Conservation (phyloP, 2,113 vertebrate genomes). For the Salvelinus fontinalis region DNA sequence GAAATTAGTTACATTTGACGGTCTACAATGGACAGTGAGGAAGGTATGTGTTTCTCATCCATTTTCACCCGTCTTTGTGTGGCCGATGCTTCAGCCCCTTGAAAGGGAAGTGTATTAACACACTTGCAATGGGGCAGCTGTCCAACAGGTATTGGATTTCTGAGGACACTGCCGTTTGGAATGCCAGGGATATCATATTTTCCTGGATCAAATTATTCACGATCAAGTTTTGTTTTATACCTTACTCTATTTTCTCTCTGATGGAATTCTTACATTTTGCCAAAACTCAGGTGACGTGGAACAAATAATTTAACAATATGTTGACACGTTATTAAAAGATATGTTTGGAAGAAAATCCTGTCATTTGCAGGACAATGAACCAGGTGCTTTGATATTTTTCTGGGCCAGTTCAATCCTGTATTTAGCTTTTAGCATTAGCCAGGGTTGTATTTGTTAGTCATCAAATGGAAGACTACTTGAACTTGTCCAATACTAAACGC, state of each 20-base stretch:
- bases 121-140: conserved; percentile 5
- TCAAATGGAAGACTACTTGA: not conserved
- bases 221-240: conserved; percentile 3
- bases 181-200: conserved; percentile 17
- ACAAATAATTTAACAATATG: conserved; percentile 49
- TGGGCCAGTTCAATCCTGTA: not conserved
- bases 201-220: conserved; percentile 2
- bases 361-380: conserved; percentile 14
- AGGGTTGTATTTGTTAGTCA: too few relatives aligned
- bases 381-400: not conserved
- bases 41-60: conserved; percentile 7
- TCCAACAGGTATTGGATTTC: conserved; percentile 15
- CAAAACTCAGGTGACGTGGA: conserved; percentile 9
- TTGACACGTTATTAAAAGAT: conserved; percentile 28
- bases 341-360: not conserved
- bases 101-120: conserved; percentile 19
- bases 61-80: not conserved
- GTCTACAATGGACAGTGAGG: too few relatives aligned
- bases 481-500: not conserved
- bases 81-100: not conserved
- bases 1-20: too few relatives aligned
- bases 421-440: not conserved
- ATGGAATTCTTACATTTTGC: conserved; percentile 2
- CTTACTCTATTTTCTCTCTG: conserved; percentile 3
- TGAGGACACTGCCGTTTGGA: conserved; percentile 12